These are phyloP conservation scores for Diabrotica virgifera DNA, from an alignment of 1,140 invertebrate species.

Conservation along the genomic window DNA sequence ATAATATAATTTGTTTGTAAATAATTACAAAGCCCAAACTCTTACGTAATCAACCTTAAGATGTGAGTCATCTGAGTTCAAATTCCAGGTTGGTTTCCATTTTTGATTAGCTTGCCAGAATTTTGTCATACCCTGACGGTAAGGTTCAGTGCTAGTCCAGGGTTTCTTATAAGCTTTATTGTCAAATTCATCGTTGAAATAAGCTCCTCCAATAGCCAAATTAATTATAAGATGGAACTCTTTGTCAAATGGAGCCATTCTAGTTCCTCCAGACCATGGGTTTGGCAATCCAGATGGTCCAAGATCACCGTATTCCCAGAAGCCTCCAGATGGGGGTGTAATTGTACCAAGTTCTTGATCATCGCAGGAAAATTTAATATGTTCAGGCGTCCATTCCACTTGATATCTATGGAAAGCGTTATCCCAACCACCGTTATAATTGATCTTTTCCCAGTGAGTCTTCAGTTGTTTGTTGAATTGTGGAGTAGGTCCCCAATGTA, in stretches of 20 bases:
- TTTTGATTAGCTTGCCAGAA: slow-evolving; percentile 51
- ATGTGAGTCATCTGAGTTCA: slow-evolving; percentile 44
- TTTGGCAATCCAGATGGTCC: slow-evolving; percentile 25
- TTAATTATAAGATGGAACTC: slow-evolving; percentile 68
- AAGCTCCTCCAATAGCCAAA: slow-evolving; percentile 44
- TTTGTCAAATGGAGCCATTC: slow-evolving; percentile 58
- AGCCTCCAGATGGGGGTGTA: slow-evolving; percentile 30
- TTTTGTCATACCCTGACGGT: slow-evolving; percentile 36
- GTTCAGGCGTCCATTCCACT: slow-evolving; percentile 52
- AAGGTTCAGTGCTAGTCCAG: slow-evolving; percentile 48
- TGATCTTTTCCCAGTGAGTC: slow-evolving; percentile 54
- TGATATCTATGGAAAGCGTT: slow-evolving; percentile 51
- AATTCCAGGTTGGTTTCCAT: slow-evolving; percentile 55
- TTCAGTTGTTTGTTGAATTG: slow-evolving; percentile 53
- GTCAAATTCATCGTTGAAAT: slow-evolving; percentile 50
- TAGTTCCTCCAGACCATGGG: slow-evolving; percentile 46
- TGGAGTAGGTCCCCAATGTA: slow-evolving; percentile 63
- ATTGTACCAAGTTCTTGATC: slow-evolving; percentile 30
- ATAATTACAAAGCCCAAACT: slow-evolving; percentile 54
- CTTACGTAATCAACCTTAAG: slow-evolving; percentile 59
- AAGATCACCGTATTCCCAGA: slow-evolving; percentile 33
- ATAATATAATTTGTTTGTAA: too few species aligned
- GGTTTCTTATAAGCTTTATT: slow-evolving; percentile 48
- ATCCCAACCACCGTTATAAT: slow-evolving; percentile 48
- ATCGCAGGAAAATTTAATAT: slow-evolving; percentile 34